Percentiles rank a stretch among this genome's conserved stretches.
Evolutionary conservation across 2,113 vertebrate genomes (phyloP).

Genomic region (Cygnus buccinator): DNA sequence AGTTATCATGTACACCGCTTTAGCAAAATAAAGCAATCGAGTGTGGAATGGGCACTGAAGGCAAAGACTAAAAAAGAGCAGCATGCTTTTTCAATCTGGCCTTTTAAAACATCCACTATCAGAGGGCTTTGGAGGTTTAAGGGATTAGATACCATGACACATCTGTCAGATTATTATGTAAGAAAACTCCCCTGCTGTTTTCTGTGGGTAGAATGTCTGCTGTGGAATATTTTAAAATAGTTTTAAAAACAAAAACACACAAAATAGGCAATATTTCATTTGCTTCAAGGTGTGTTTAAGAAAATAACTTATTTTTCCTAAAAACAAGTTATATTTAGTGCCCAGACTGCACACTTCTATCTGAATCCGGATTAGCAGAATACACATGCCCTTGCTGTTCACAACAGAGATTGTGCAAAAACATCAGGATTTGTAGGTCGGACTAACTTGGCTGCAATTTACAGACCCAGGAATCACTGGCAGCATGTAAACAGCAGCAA

Average conservation of each 20-base stretch:
- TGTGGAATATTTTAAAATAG: constrained; percentile 56
- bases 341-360: not conserved
- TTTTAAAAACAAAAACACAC: constrained; percentile 4
- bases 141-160: constrained; percentile 84
- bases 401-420: constrained; percentile 51
- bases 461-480: constrained; percentile 52
- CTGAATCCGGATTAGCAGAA: constrained; percentile 50
- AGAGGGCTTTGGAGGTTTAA: constrained; percentile 84
- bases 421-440: constrained; percentile 41
- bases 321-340: constrained; percentile 30
- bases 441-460: constrained; percentile 50
- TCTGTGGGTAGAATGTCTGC: constrained; percentile 61
- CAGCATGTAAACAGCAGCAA: constrained; percentile 56
- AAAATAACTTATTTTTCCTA: not conserved
- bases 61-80: constrained; percentile 83
- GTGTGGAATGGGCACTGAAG: constrained; percentile 67
- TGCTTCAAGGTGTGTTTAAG: constrained; percentile 26
- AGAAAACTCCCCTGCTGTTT: constrained; percentile 78
- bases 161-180: constrained; percentile 87
- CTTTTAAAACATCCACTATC: constrained; percentile 81
- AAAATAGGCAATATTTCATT: constrained; percentile 13
- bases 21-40: constrained; percentile 66
- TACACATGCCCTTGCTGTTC: constrained; percentile 38
- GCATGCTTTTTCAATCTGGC: constrained; percentile 80
- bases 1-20: constrained; percentile 46